phyloP scores from a whole-genome alignment of 2,113 vertebrate genomes.

The Dasyprocta punctata region DNA sequence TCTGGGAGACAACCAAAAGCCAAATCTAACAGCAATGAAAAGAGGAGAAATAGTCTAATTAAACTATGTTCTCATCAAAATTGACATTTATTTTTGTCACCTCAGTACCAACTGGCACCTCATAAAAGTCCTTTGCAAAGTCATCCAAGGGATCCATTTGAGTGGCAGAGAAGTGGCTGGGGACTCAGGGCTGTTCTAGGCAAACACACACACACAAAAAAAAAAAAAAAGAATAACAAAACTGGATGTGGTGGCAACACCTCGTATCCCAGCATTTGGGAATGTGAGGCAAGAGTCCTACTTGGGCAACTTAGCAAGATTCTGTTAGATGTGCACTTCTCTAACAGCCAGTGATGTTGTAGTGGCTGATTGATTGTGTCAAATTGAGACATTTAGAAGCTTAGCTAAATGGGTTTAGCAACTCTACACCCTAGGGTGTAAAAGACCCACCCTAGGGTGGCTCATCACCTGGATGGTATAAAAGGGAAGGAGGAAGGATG shows the following conservation, averaged over 20 bases:
- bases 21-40: neutral
- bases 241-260: neutral
- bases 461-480: too few species aligned
- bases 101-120: neutral
- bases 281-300: neutral
- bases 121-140: neutral
- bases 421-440: too few species aligned
- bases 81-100: constrained; percentile 5
- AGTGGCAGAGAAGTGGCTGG: neutral
- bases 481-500: too few species aligned
- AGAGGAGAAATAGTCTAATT: neutral
- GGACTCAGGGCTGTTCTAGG: neutral
- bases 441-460: too few species aligned
- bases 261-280: neutral
- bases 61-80: neutral
- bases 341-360: neutral
- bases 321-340: neutral
- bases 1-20: neutral
- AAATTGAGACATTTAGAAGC: too few species aligned
- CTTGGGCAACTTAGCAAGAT: neutral
- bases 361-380: too few species aligned
- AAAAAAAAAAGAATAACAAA: neutral
- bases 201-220: neutral
- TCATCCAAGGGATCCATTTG: neutral
- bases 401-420: too few species aligned